Conservation (phyloP, 1,140 invertebrate species). For the Diorhabda elongata region DNA sequence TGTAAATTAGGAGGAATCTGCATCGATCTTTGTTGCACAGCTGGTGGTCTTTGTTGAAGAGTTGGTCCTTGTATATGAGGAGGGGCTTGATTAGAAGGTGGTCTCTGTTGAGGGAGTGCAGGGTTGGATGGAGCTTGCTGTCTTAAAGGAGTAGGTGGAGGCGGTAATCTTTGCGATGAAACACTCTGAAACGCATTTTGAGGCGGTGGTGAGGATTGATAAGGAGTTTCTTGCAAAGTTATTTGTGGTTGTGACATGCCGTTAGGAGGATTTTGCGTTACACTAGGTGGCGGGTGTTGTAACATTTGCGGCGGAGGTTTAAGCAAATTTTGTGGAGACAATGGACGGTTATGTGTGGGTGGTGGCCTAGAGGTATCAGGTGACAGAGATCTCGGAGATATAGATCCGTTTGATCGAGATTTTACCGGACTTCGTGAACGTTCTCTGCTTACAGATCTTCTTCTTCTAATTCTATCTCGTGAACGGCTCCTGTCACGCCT, state of each 20-base stretch:
- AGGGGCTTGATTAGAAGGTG: not conserved
- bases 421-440: constrained; percentile 3
- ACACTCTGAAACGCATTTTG: not conserved
- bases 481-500: constrained; percentile 28
- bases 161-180: not conserved
- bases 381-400: constrained; percentile 3
- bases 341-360: constrained; percentile 4
- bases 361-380: not conserved
- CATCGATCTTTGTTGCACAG: constrained; percentile 15
- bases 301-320: constrained; percentile 14
- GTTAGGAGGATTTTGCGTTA: constrained; percentile 6
- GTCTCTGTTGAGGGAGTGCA: constrained; percentile 4
- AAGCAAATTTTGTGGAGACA: constrained; percentile 14
- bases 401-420: constrained; percentile 5
- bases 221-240: not conserved
- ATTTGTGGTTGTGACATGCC: constrained; percentile 8
- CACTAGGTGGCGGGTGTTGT: not conserved
- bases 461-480: constrained; percentile 29
- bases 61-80: constrained; percentile 1
- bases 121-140: not conserved
- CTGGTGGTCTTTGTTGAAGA: constrained; percentile 22
- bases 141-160: not conserved
- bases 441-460: constrained; percentile 12
- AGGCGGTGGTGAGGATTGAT: constrained; percentile 9
- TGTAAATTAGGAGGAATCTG: constrained; percentile 14